Conservation (phyloP, 2,888 invertebrate genomes). For the Acleris emargana region DNA sequence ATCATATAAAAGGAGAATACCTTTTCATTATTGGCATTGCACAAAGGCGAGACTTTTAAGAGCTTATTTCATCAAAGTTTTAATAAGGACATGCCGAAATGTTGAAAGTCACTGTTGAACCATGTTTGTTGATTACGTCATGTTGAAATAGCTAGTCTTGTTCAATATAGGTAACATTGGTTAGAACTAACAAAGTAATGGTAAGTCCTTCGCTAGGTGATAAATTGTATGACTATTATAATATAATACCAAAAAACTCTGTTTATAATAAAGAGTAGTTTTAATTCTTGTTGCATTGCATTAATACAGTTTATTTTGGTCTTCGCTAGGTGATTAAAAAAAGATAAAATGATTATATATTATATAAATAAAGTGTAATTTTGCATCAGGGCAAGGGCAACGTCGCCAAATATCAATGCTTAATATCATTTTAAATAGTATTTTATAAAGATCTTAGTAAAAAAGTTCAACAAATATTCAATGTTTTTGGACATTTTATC, state of each 20-base stretch:
- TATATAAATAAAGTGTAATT: constrained; percentile 1
- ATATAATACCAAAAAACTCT: constrained; percentile 3
- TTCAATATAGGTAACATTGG: constrained; percentile 17
- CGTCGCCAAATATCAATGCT: constrained; percentile 15
- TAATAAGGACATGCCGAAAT: constrained; percentile 12
- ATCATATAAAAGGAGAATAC: no score
- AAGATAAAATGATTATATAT: background rate
- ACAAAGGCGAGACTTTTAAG: background rate
- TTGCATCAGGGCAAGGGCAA: background rate
- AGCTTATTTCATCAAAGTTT: constrained; percentile 18
- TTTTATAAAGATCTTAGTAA: background rate
- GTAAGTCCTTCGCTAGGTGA: constrained; percentile 11
- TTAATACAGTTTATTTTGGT: constrained; percentile 5
- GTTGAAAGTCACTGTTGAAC: constrained; percentile 9
- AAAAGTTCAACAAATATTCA: background rate
- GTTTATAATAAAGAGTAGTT: constrained; percentile 9
- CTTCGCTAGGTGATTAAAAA: no score
- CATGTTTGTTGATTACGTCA: constrained; percentile 29
- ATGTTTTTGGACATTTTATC: no score
- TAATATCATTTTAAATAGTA: constrained; percentile 33
- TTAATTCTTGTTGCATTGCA: constrained; percentile 8
- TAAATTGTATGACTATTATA: constrained; percentile 15
- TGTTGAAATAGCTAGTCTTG: constrained; percentile 34
- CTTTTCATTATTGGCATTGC: no score
- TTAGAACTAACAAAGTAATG: constrained; percentile 18